Percentiles rank a stretch among this genome's conserved stretches.
Conservation (phyloP, 1,140 invertebrate genomes). For the Capitella teleta region DNA sequence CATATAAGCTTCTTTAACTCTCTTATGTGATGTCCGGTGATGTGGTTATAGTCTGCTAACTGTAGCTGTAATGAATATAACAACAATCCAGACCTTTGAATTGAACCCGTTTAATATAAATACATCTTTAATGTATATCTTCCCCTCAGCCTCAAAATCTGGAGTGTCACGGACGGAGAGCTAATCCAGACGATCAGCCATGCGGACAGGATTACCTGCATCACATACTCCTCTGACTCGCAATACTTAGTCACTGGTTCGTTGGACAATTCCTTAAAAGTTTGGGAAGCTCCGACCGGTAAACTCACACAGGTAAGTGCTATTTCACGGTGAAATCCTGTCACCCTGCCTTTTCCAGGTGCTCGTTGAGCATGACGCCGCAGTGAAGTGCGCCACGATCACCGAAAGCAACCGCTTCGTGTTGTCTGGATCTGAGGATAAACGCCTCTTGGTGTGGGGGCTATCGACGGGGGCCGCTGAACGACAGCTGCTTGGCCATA, state of each 20-base stretch:
- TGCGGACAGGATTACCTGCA: conserved; percentile 69
- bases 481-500: conserved; percentile 64
- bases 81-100: too few species aligned
- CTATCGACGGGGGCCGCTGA: conserved; percentile 68
- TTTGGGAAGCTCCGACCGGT: conserved; percentile 51
- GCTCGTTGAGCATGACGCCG: conserved; percentile 68
- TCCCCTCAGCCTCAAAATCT: conserved; percentile 57
- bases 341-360: conserved; percentile 41
- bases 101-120: too few species aligned
- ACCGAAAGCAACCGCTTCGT: conserved; percentile 48
- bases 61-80: too few species aligned
- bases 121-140: too few species aligned
- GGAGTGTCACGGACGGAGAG: conserved; percentile 58
- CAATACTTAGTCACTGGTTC: conserved; percentile 72
- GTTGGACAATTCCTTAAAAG: conserved; percentile 73
- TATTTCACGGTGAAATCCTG: too few species aligned
- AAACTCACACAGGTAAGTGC: conserved; percentile 59
- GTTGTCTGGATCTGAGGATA: conserved; percentile 69
- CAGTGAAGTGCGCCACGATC: conserved; percentile 72
- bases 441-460: conserved; percentile 74
- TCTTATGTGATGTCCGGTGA: too few species aligned
- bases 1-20: too few species aligned
- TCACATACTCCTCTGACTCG: conserved; percentile 67
- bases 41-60: too few species aligned
- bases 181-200: conserved; percentile 58